Conservation (phyloP, 2,113 vertebrate genomes). For the Anolis sagrei region DNA sequence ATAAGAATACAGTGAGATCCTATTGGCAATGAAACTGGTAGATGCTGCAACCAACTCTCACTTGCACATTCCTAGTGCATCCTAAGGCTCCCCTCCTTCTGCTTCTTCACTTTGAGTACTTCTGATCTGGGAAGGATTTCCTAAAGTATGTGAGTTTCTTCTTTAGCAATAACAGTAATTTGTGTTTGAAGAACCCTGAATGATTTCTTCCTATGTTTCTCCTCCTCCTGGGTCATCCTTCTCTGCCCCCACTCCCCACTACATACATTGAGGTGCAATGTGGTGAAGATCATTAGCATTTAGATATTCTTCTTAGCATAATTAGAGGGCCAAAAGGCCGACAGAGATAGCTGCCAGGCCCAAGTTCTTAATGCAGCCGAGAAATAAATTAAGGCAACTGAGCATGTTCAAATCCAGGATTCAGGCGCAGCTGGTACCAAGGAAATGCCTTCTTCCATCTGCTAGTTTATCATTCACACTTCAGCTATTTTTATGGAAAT, state of each 20-base stretch:
- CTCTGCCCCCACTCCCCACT: background rate
- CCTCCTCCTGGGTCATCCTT: background rate
- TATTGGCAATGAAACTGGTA: background rate
- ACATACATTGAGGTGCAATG: constrained; percentile 40
- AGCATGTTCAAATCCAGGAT: constrained; percentile 46
- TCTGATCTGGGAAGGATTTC: background rate
- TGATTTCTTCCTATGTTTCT: background rate
- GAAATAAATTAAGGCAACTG: constrained; percentile 71
- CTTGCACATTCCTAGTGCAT: no score
- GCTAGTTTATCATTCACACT: constrained; percentile 69
- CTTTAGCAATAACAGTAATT: background rate
- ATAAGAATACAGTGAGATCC: background rate
- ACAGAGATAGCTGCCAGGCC: constrained; percentile 49
- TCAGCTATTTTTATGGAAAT: constrained; percentile 71
- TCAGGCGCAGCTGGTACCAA: constrained; percentile 37
- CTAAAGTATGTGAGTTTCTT: constrained; percentile 7
- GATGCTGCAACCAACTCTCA: background rate
- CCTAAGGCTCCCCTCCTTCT: no score
- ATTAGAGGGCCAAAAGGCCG: constrained; percentile 63
- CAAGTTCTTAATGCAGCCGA: constrained; percentile 61
- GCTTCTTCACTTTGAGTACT: no score
- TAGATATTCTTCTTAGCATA: constrained; percentile 52
- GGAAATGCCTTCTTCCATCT: constrained; percentile 49
- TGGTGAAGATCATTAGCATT: constrained; percentile 67
- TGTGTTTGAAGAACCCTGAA: background rate